phyloP scores from a whole-genome alignment of 2,797 vertebrate species.

The Prionace glauca region DNA sequence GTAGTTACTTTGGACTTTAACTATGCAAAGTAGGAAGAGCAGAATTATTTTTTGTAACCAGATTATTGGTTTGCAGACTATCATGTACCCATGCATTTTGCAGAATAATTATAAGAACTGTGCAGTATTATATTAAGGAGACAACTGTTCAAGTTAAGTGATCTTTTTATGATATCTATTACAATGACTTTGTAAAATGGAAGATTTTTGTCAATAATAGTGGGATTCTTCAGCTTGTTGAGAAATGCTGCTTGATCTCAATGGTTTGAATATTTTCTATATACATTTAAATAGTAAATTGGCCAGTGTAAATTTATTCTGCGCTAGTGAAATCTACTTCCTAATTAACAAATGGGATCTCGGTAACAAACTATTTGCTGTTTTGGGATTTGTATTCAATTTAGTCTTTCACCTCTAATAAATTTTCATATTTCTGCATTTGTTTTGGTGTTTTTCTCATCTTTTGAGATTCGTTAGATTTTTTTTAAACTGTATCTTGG shows the following conservation, averaged over 20 bases:
- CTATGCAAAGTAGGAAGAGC: conserved; percentile 36
- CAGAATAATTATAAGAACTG: conserved; percentile 26
- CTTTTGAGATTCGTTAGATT: background rate
- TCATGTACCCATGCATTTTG: conserved; percentile 8
- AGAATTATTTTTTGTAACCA: conserved; percentile 19
- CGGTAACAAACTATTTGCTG: conserved; percentile 33
- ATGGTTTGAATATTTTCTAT: background rate
- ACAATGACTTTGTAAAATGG: conserved; percentile 26
- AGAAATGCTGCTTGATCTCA: conserved; percentile 23
- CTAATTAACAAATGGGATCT: conserved; percentile 30
- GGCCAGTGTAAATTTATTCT: conserved; percentile 37
- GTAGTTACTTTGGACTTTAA: conserved; percentile 35
- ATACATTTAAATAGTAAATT: conserved; percentile 3
- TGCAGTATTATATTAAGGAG: conserved; percentile 32
- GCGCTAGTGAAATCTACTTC: conserved; percentile 7
- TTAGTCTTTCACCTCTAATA: conserved; percentile 19
- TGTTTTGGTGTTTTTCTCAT: background rate
- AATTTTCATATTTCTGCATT: conserved; percentile 35
- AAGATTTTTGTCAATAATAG: background rate
- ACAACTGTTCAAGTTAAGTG: background rate
- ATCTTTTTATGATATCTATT: conserved; percentile 1
- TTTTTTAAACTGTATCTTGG: no score
- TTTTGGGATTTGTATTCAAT: conserved; percentile 12
- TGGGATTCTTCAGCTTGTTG: background rate
- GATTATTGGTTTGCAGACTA: conserved; percentile 21